Base-by-base conservation (phyloP, 2,113 vertebrate genomes). In the Pogona vitticeps region DNA sequence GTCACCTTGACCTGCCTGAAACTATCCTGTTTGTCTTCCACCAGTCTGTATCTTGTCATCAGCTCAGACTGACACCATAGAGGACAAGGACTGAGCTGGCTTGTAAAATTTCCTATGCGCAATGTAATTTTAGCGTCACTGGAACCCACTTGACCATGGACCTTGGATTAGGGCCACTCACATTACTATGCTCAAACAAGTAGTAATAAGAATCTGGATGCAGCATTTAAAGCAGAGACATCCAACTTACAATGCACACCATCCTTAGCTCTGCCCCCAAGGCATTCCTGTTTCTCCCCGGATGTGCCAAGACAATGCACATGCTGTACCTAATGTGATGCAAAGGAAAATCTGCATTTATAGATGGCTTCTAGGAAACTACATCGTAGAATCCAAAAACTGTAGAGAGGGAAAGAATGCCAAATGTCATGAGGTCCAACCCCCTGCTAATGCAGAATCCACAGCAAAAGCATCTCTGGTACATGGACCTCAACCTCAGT, bases 1-100 rank as follows among this genome's bases (percentile, higher is more conserved):
- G 76, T 84, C 82, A 88, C 88, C 72, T 85, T 80, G 77, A 76
- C 78, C 88, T 76, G 61, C 46, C 28, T 75, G 70, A 42, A 31
- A 26, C 88, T 81, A 79, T 46, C 72, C 52, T 76, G 71, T 88
- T 85, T 85, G 61, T 88, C 86, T 88, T 76, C 31, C 52, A 18
- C 61, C 58, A 81, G 61, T 75, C 52, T 61, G 38, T 31, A 17
- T 58, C 46, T 85, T 88, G 70, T 88, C 83, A 85, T 76, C 52
- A 84, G 67, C 33, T 31, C 33, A 76, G 83, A 80, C 13, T 40
- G 71, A 80, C 26, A 76, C 77, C 77, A 76, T 76, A 76, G n/a
- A 87, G 71, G 70, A 85, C 83, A 81, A 81, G 46, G 61, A 76
- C 77, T 85, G 78, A 56, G 72, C 56, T 28, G 14, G 20, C 52